These are phyloP conservation scores for Musca vetustissima DNA, from an alignment of 1,140 invertebrate species.

Conservation along the genomic window DNA sequence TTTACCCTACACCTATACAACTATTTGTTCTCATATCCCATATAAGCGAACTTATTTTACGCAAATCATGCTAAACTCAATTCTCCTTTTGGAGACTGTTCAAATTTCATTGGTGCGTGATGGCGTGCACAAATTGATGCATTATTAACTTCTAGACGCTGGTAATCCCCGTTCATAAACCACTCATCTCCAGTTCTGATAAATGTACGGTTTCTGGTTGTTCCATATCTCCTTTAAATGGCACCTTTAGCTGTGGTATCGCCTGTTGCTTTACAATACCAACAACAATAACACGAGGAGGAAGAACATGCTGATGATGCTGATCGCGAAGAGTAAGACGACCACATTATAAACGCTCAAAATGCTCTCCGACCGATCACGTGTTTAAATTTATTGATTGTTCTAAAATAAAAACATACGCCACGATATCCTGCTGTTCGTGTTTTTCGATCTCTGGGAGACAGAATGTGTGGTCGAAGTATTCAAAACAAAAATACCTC, in stretches of 20 bases:
- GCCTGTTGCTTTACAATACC: neutral
- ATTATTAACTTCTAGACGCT: conserved; percentile 9
- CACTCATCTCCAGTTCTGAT: conserved; percentile 1
- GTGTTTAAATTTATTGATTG: conserved; percentile 55
- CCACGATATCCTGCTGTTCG: conserved; percentile 10
- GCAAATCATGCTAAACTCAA: no score
- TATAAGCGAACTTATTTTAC: no score
- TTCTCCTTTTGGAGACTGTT: no score
- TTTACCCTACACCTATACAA: no score
- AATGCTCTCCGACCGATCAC: conserved; percentile 38
- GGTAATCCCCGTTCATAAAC: neutral
- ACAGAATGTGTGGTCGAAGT: conserved; percentile 10
- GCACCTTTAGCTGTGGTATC: no score
- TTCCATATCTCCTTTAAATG: no score
- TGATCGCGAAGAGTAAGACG: neutral
- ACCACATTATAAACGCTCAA: neutral
- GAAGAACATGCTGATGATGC: no score
- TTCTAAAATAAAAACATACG: conserved; percentile 32
- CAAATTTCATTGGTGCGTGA: no score
- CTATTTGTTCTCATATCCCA: no score
- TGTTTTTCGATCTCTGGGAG: neutral
- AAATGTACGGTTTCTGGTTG: neutral
- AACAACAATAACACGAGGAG: neutral
- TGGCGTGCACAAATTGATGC: neutral
- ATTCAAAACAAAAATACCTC: conserved; percentile 5